Base-by-base conservation (phyloP, 2,797 vertebrate species). In the Epinephelus awoara region DNA sequence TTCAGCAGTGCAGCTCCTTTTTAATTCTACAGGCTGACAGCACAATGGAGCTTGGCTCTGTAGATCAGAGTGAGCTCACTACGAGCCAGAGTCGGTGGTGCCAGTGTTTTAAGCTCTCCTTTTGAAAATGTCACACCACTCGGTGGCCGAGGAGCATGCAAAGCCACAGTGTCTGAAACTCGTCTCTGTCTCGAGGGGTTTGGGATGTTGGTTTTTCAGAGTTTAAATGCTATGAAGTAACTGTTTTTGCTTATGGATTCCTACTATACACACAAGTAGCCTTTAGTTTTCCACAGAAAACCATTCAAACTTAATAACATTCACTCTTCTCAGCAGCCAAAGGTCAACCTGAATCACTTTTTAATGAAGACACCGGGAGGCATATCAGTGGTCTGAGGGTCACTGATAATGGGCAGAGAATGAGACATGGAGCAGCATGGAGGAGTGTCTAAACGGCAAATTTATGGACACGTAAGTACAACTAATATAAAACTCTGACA, bases 221-320 rank as follows among this genome's bases (percentile, higher is more conserved):
- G 44, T 69, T 84, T 84, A 79, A 85, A 88, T 84, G 66, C 83
- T 80, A 21, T 84, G 17, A 67, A 66, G 55, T 73, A 66, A 62
- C 40, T 52, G 19, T 46, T 76, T 51, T 59, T 74, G 46, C 29
- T 67, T 64, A 68, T 29, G 72, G 72, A 67, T 77, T 83, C 19
- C 55, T 59, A 69, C 38, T 62, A 50, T 1, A 77, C 67, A 72
- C 40, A 75, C 21, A 77, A 21, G 29, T 46, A 42, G 66, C 57
- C 54, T 56, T 29, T 27, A 51, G n/a, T 67, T 84, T 68, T 44
- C 11, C 18, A 67, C 25, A 27, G 4, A 42, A 23, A 80, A 34
- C 7, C 52, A 69, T 13, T 29, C 9, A 65, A 52, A 69, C 38
- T 34, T 18, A 49, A 68, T 63, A 52, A 82, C 65, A 74, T 79